phyloP scores from a whole-genome alignment of 2,797 vertebrate genomes.

The Hipposideros larvatus region DNA sequence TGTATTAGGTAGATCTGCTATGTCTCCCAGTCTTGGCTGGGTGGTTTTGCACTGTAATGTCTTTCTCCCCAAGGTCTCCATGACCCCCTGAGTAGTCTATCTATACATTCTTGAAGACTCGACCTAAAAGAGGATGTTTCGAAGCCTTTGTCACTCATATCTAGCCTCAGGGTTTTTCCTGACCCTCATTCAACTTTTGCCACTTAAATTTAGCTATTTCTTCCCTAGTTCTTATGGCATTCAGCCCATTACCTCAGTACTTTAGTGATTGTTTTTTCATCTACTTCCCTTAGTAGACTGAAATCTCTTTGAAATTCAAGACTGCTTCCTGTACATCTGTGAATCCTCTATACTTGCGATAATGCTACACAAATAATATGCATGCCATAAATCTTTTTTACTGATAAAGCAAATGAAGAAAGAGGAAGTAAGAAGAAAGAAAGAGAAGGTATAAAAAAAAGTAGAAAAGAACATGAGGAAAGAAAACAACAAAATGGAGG shows the following conservation, averaged over 20 bases:
- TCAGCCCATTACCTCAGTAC: background rate
- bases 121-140: background rate
- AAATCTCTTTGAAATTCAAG: background rate
- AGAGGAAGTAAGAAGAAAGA: background rate
- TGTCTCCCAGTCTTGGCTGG: too few relatives aligned
- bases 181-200: background rate
- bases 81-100: background rate
- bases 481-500: background rate
- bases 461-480: background rate
- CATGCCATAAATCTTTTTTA: background rate
- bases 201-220: background rate
- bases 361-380: background rate
- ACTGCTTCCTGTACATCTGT: background rate
- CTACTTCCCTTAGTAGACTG: background rate
- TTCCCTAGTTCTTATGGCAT: background rate
- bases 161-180: background rate
- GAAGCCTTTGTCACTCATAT: background rate
- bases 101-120: background rate
- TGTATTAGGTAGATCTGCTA: too few relatives aligned
- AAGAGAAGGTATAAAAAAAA: background rate
- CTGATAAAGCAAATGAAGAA: background rate
- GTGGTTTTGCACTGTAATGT: background rate
- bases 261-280: background rate
- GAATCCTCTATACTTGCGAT: background rate
- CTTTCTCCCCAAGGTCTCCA: background rate